These are phyloP conservation scores for Pipistrellus kuhlii DNA, from an alignment of 2,797 vertebrate species.

Conservation along the genomic window DNA sequence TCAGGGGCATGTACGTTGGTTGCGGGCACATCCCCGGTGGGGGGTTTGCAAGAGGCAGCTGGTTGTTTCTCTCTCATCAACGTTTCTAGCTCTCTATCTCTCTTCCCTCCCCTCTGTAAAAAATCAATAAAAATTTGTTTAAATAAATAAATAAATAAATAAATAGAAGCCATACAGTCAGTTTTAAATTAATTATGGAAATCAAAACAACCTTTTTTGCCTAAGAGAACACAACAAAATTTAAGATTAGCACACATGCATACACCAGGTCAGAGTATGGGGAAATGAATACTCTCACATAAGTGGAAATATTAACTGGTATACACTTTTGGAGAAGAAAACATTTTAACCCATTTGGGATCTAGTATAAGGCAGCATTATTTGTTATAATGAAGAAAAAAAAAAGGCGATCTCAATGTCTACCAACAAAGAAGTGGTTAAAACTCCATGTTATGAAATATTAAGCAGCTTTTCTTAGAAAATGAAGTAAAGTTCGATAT, in stretches of 20 bases:
- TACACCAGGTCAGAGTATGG: not conserved
- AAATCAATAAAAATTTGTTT: no score
- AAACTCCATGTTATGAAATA: constrained; percentile 9
- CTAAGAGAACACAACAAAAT: not conserved
- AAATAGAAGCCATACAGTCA: not conserved
- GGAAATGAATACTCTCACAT: not conserved
- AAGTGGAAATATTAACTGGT: constrained; percentile 11
- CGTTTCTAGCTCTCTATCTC: no score
- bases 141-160: no score
- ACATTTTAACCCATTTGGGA: not conserved
- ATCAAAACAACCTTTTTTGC: not conserved
- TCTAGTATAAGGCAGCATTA: not conserved
- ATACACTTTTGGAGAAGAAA: not conserved
- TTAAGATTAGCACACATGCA: not conserved
- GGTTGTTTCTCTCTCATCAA: no score
- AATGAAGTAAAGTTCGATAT: not conserved
- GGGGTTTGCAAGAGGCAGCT: no score
- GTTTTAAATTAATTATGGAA: constrained; percentile 30
- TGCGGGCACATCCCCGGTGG: no score
- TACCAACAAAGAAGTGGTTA: not conserved
- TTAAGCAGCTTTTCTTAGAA: not conserved
- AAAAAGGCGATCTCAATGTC: not conserved
- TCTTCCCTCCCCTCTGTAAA: no score
- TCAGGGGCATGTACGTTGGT: no score
- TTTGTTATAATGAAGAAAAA: not conserved